Percentiles rank a stretch among this genome's conserved stretches.
phyloP scores from a whole-genome alignment of 2,888 invertebrate genomes.

The Nomada fabriciana region DNA sequence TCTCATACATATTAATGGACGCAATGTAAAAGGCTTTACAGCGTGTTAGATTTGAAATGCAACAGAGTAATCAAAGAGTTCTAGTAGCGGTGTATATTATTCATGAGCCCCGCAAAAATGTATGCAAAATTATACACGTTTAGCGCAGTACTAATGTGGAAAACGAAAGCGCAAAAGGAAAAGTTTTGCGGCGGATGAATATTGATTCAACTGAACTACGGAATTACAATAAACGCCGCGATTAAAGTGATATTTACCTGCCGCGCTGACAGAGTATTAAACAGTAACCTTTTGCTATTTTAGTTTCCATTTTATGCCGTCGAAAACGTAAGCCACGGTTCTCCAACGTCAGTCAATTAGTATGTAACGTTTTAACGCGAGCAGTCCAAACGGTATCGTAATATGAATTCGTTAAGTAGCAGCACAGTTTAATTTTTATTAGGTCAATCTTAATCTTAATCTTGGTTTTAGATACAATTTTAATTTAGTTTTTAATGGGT shows the following conservation, averaged over 20 bases:
- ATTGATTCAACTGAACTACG: slow-evolving; percentile 32
- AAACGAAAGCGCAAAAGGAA: slow-evolving; percentile 13
- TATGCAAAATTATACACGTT: slow-evolving; percentile 60
- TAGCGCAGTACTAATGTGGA: slow-evolving; percentile 22
- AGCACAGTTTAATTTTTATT: neutral
- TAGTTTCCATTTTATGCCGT: neutral
- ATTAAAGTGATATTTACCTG: neutral
- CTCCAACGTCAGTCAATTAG: neutral
- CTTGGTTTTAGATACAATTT: too few relatives aligned
- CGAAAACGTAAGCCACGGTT: neutral
- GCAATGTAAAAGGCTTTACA: slow-evolving; percentile 47
- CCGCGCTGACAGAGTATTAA: too few relatives aligned
- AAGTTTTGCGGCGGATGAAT: slow-evolving; percentile 5
- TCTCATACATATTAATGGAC: slow-evolving; percentile 53
- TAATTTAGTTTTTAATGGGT: too few relatives aligned
- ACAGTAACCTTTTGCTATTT: too few relatives aligned
- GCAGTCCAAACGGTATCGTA: too few relatives aligned
- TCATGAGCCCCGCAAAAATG: slow-evolving; percentile 50
- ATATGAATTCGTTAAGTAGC: too few relatives aligned
- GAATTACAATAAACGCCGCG: neutral
- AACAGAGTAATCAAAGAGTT: slow-evolving; percentile 55
- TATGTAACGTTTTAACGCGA: neutral
- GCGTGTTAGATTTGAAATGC: slow-evolving; percentile 57
- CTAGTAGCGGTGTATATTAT: slow-evolving; percentile 54
- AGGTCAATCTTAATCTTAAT: too few relatives aligned